Evolutionary conservation across 2,113 vertebrate genomes (phyloP).

Genomic region (Desmodus rotundus): DNA sequence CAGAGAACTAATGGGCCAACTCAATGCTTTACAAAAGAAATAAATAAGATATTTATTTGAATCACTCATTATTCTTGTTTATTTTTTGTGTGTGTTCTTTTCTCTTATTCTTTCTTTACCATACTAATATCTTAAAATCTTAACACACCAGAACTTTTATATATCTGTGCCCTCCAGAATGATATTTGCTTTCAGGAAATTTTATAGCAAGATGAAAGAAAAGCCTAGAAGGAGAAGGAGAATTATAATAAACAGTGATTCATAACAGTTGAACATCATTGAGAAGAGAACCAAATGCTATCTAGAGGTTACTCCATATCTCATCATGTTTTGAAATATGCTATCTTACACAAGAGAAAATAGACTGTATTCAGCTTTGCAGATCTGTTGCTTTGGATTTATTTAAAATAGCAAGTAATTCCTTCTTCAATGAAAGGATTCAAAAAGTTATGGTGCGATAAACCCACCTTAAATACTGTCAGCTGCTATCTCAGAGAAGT

Average conservation of each 20-base stretch:
- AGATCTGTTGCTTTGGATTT: constrained; percentile 17
- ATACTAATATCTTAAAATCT: constrained; percentile 22
- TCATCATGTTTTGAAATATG: constrained; percentile 53
- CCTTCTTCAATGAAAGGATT: neutral
- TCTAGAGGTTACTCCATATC: constrained; percentile 30
- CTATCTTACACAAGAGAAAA: constrained; percentile 11
- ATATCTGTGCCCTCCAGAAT: constrained; percentile 30
- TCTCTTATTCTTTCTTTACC: neutral
- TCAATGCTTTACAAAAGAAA: neutral
- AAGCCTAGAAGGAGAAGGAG: constrained; percentile 46
- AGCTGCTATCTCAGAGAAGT: constrained; percentile 18
- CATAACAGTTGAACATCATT: constrained; percentile 17
- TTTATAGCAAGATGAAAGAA: constrained; percentile 54
- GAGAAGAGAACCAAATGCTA: constrained; percentile 33
- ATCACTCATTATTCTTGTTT: neutral
- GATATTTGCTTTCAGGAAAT: constrained; percentile 54
- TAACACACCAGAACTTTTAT: constrained; percentile 19
- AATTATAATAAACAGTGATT: constrained; percentile 60
- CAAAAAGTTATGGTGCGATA: constrained; percentile 14
- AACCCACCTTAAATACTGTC: neutral
- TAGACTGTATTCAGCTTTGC: constrained; percentile 22
- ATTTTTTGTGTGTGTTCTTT: neutral
- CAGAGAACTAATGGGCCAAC: neutral
- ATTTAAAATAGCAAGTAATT: constrained; percentile 52
- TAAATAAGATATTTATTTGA: neutral